Conservation (phyloP, 1,140 invertebrate genomes). For the Heliothis virescens region DNA sequence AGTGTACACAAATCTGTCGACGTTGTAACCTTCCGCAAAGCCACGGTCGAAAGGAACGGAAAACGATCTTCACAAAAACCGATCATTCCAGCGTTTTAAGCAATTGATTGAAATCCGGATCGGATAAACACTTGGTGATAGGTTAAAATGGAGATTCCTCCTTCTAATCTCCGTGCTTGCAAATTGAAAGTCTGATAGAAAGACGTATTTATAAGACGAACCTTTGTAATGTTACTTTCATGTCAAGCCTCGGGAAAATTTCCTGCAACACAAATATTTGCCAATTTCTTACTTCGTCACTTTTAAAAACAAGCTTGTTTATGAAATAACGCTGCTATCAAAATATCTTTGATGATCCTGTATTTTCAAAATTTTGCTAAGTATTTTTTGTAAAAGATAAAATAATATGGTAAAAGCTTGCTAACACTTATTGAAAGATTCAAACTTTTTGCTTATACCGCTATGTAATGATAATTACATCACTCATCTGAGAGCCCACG, state of each 20-base stretch:
- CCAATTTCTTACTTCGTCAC: constrained; percentile 23
- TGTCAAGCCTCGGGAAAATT: constrained; percentile 26
- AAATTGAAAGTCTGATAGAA: constrained; percentile 54
- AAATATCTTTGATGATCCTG: constrained; percentile 24
- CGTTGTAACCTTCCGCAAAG: constrained; percentile 26
- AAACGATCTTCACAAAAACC: constrained; percentile 53
- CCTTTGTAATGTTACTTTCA: constrained; percentile 22
- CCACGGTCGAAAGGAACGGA: constrained; percentile 11
- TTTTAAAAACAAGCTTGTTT: constrained; percentile 31
- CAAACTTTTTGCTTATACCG: not conserved
- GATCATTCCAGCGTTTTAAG: constrained; percentile 63
- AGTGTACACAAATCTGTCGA: not conserved
- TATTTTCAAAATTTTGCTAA: not conserved
- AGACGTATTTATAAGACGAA: constrained; percentile 28
- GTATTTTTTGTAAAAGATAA: not conserved
- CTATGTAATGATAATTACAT: not conserved
- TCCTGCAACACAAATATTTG: constrained; percentile 31
- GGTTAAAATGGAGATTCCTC: constrained; percentile 52
- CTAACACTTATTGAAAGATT: not conserved
- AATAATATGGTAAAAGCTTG: not conserved
- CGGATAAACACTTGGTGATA: constrained; percentile 51
- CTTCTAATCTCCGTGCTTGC: constrained; percentile 54
- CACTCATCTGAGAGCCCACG: not conserved
- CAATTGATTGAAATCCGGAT: constrained; percentile 64
- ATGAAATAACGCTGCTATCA: constrained; percentile 4